Percentiles rank a stretch among this genome's conserved stretches.
Evolutionary conservation across 2,888 invertebrate species (phyloP).

Genomic region (Chalcosyrphus nemorum): DNA sequence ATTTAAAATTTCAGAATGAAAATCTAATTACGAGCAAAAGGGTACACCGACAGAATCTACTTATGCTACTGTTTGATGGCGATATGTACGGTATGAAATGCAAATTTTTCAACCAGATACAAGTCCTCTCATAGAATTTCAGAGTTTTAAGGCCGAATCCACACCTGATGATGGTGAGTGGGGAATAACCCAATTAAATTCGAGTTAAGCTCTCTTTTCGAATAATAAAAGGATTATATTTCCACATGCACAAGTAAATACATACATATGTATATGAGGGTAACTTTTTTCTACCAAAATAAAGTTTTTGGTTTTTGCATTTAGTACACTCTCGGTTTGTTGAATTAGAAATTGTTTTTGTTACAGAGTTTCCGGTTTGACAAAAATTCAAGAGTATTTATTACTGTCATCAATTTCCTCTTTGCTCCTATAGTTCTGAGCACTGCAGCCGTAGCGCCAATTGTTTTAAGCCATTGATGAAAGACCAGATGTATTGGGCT

Average conservation of each 20-base stretch:
- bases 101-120: background rate
- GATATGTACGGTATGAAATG: background rate
- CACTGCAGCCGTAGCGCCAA: too few relatives aligned
- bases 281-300: background rate
- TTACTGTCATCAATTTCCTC: too few relatives aligned
- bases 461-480: too few relatives aligned
- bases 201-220: background rate
- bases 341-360: too few relatives aligned
- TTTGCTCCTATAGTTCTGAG: too few relatives aligned
- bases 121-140: background rate
- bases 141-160: background rate
- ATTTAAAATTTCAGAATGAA: background rate
- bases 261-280: too few relatives aligned
- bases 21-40: constrained; percentile 2
- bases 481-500: too few relatives aligned
- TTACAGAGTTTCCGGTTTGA: too few relatives aligned
- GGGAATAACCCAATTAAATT: background rate
- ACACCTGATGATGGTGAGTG: background rate
- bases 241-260: background rate
- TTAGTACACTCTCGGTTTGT: too few relatives aligned
- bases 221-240: constrained; percentile 16
- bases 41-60: background rate
- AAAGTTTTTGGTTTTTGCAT: too few relatives aligned
- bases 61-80: background rate
- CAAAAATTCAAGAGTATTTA: too few relatives aligned